Conservation (phyloP, 1,140 invertebrate genomes). For the Cyrtorhinus lividipennis region DNA sequence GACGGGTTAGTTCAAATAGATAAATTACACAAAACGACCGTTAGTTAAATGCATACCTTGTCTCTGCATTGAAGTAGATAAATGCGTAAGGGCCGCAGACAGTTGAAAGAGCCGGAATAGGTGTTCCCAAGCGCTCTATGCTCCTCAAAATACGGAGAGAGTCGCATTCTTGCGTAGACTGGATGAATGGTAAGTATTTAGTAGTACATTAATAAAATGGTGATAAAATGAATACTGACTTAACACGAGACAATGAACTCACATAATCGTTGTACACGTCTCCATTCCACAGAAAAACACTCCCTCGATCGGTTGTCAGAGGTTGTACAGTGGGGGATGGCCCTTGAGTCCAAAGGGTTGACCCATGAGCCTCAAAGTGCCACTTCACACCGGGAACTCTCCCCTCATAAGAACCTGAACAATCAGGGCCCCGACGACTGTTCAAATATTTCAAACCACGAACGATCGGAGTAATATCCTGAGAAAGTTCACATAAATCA, state of each 20-base stretch:
- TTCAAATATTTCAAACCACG: background rate
- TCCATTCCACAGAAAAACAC: conserved; percentile 64
- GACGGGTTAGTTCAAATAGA: too few relatives aligned
- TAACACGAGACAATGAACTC: too few relatives aligned
- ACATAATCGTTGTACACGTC: conserved; percentile 50
- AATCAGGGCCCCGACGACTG: background rate
- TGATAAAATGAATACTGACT: too few relatives aligned
- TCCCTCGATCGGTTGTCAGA: conserved; percentile 32
- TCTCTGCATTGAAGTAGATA: conserved; percentile 53
- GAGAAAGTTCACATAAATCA: too few relatives aligned
- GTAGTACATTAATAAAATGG: background rate
- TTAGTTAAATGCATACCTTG: background rate
- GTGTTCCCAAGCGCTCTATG: conserved; percentile 25
- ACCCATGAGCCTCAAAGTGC: background rate
- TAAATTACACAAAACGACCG: background rate
- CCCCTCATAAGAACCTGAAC: background rate
- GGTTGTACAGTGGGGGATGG: conserved; percentile 18
- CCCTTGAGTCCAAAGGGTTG: conserved; percentile 24
- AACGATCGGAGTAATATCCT: background rate
- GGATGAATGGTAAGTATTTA: background rate
- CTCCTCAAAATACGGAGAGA: conserved; percentile 26
- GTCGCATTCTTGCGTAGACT: conserved; percentile 28
- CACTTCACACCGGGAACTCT: background rate
- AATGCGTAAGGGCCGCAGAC: conserved; percentile 73
- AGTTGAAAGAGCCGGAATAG: conserved; percentile 31